Evolutionary conservation across 2,888 invertebrate genomes (phyloP).

Genomic region (Aradus depressus): DNA sequence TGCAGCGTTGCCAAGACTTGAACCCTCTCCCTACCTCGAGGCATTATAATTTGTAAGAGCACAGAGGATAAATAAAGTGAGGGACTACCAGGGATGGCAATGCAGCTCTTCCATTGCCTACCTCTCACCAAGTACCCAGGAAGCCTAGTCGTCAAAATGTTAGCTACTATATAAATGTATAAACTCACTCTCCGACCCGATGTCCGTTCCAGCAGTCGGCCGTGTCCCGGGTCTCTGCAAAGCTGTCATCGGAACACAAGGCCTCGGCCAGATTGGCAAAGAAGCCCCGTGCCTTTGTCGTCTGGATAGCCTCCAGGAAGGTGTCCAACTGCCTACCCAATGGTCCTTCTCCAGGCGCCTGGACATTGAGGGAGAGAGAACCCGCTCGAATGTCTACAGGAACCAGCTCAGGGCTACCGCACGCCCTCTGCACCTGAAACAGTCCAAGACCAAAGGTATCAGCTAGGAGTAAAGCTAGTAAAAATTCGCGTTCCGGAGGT

Average conservation of each 20-base stretch:
- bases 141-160: no score
- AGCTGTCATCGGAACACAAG: slow-evolving; percentile 61
- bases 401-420: slow-evolving; percentile 32
- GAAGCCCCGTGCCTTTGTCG: slow-evolving; percentile 50
- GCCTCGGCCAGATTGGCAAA: slow-evolving; percentile 71
- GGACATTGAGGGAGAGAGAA: neutral
- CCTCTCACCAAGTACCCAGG: no score
- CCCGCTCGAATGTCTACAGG: neutral
- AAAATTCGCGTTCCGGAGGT: no score
- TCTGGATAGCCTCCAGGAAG: slow-evolving; percentile 24
- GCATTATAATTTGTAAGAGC: no score
- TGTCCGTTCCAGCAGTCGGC: slow-evolving; percentile 75
- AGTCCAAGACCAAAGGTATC: no score
- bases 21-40: no score
- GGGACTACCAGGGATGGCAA: no score
- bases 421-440: slow-evolving; percentile 35
- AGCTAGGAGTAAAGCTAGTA: no score
- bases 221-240: slow-evolving; percentile 52
- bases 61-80: no score
- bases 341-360: slow-evolving; percentile 1
- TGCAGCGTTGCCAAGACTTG: no score
- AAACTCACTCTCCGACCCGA: slow-evolving; percentile 60
- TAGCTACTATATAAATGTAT: neutral
- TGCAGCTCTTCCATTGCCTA: no score
- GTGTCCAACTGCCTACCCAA: slow-evolving; percentile 19